These are phyloP conservation scores for Ceratitis capitata DNA, from an alignment of 1,140 invertebrate species.

Conservation along the genomic window DNA sequence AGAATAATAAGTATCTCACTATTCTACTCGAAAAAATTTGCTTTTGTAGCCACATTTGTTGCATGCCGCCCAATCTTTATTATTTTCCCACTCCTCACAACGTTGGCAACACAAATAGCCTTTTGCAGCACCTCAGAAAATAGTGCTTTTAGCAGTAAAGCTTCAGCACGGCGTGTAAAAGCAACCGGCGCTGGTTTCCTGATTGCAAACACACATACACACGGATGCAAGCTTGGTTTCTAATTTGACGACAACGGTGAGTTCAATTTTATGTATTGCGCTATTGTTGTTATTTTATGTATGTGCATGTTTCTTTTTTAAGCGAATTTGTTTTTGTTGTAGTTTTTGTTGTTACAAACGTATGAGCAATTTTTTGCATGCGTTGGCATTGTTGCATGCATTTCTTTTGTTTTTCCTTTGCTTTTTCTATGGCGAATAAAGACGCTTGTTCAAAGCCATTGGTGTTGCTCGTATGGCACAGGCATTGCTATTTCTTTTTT, in stretches of 20 bases:
- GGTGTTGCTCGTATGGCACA: not conserved
- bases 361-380: not conserved
- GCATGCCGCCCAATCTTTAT: not conserved
- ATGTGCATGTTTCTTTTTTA: not conserved
- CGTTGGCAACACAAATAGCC: too few species aligned
- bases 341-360: not conserved
- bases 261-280: not conserved
- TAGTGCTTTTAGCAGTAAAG: not conserved
- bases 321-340: not conserved
- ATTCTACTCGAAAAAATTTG: not conserved
- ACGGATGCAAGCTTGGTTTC: not conserved
- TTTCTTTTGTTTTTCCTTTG: not conserved
- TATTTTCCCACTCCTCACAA: too few species aligned
- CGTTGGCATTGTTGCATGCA: not conserved
- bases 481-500: not conserved
- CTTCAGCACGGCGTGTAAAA: not conserved
- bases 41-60: not conserved
- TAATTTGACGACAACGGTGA: not conserved
- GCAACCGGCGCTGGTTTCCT: not conserved
- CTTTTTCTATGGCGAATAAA: not conserved
- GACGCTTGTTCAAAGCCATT: not conserved
- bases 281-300: not conserved
- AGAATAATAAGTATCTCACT: too few species aligned
- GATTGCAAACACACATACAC: not conserved
- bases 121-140: too few species aligned